Evolutionary conservation across 2,888 invertebrate genomes (phyloP), one percentile per base, ranked within the genome.

Genomic region (Xylocampa areola): DNA sequence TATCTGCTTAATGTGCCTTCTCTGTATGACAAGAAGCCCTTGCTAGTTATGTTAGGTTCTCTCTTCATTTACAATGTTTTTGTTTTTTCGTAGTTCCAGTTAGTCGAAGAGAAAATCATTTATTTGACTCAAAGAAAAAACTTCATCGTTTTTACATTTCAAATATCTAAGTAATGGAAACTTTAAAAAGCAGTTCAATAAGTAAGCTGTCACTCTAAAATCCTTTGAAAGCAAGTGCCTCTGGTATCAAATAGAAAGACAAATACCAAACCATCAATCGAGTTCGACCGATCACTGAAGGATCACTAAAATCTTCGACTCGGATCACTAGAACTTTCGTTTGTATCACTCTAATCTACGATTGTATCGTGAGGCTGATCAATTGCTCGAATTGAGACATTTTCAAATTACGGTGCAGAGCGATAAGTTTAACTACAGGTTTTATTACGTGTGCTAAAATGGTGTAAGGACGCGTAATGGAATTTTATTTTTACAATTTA

Each of bases 381-480:
- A 79, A 82, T 84, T 78, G 76, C 67, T 69, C 61, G 61, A 81
- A 81, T 82, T 77, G 79, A 80, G 74, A 79, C 71, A 69, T 75
- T 77, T 73, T 76, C 75, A 76, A 82, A 80, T 84, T 81, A 80
- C 78, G 64, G 49, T 59, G 37, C 8, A 21, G 52, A 48, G 61
- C 68, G 68, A 79, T 80, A 77, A 78, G 66, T 81, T 77, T 77
- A 70, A 82, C 64, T 78, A 74, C 68, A 45, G 59, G 58, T 79
- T 83, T 82, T 83, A 81, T 76, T 75, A 58, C 41, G 54, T 39
- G 58, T 57, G 6, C 65, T 82, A 80, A 83, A 78, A 79, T 77
- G 43, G 5, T 41, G 58, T 35, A 10, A 10, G 2, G n/a, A 8
- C 10, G 7, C 7, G n/a, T 37, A 29, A 14, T 32, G 73, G 72